Base-by-base conservation (phyloP, 1,140 invertebrate species). In the Periplaneta americana region DNA sequence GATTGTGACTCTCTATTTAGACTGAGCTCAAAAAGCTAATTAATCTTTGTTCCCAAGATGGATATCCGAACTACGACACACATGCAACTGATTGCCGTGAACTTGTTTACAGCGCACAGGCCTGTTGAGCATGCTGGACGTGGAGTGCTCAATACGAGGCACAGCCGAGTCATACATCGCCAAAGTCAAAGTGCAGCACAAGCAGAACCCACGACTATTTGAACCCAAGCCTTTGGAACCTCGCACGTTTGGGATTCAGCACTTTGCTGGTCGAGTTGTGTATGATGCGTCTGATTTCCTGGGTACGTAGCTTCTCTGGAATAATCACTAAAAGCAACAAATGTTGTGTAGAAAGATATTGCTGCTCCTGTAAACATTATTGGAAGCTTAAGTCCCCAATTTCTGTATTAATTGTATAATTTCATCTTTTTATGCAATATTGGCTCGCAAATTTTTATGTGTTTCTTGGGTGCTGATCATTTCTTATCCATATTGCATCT, bases 211-310 rank as follows among this genome's bases (percentile, higher is more conserved):
- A 2, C 90, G 95, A 74, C 90, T 97, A 57, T 93, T 93, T 86
- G 94, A 96, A 85, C 91, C 93, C 18, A 92, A 95, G 84, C 92
- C 93, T 11, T 89, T 94, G 33, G 95, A 96, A 86, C 91, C 94
- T 35, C 91, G 96, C n/a, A 92, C 94, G 32, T 98, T 98, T 88
- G 94, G 94, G 8, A 97, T 99, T 84, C 95, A 97, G 35, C 97
- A 99, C 89, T 98, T 97, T 88, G 95, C 96, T 37, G 96, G 95
- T 2, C 92, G 93, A 83, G 96, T 98, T 9, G 91, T 94, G 32
- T 99, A 99, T 88, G 96, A 98, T 88, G 94, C 96, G 4, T 93
- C 93, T 0, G 93, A 97, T 84, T 98, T 98, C 87, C 88, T 98
- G 37, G 92, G 91, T 91, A 88, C 85, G 84, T 74, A 37, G 17